phyloP scores from a whole-genome alignment of 2,888 invertebrate species.

The Epistrophe grossulariae region DNA sequence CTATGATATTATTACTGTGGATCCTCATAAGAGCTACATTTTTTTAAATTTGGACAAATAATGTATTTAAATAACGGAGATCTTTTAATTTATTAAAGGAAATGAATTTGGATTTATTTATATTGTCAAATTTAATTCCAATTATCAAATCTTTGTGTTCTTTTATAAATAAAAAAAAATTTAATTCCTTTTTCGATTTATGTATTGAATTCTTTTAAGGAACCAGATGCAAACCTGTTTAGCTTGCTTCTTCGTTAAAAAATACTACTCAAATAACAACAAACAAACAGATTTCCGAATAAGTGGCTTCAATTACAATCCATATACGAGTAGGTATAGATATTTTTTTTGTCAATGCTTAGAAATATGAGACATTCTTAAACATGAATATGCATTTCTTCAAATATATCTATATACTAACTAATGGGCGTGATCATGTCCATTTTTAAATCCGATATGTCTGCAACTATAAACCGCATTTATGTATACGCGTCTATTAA shows the following conservation, averaged over 20 bases:
- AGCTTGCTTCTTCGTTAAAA: background rate
- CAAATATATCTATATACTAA: background rate
- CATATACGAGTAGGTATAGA: no score
- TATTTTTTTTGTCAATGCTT: background rate
- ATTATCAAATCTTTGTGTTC: no score
- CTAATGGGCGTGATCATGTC: slow-evolving; percentile 64
- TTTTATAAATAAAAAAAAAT: no score
- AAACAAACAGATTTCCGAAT: slow-evolving; percentile 46
- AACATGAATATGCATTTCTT: slow-evolving; percentile 41
- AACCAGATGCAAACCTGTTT: background rate
- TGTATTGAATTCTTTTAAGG: no score
- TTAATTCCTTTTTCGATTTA: no score
- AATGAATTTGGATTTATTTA: no score
- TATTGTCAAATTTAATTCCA: no score
- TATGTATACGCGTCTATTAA: slow-evolving; percentile 45
- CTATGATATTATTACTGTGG: no score
- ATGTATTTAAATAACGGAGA: no score
- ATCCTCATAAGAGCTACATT: no score
- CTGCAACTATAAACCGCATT: slow-evolving; percentile 44
- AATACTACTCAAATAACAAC: slow-evolving; percentile 37
- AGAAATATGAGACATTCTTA: slow-evolving; percentile 44
- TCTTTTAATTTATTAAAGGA: no score
- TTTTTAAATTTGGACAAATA: no score
- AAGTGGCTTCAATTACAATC: slow-evolving; percentile 23
- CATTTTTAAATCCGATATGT: slow-evolving; percentile 57